Evolutionary conservation across 1,140 invertebrate genomes (phyloP), one percentile per base, ranked within the genome.

Genomic region (Elysia chlorotica): DNA sequence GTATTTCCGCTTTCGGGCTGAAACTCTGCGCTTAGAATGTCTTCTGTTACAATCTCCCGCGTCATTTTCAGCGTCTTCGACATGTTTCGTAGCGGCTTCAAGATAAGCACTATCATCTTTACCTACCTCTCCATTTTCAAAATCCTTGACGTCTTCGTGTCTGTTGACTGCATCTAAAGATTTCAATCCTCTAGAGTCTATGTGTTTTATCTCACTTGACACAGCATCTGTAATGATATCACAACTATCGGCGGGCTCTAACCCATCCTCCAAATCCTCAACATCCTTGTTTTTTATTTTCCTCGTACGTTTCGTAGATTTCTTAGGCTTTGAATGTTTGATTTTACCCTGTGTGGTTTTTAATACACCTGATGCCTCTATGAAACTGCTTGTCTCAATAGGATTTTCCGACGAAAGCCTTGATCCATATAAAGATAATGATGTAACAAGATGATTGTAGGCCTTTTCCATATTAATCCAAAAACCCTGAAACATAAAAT

Each of bases 391-490:
- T 19, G 30, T 56, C 53, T 56, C 37, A 57, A 36, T 31, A 25
- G 23, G 23, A 14, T 31, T 61, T 30, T 66, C 33, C 23, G 25
- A 21, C 53, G 23, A 0, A 10, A 56, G n/a, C n/a, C 53, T 28
- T 62, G 65, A 23, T 25, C 75, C 72, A 56, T 77, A 67, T 23
- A 71, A 17, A 23, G 37, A 53, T 28, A 77, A n/a, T 0, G 72
- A n/a, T 2, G 73, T 77, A 4, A 65, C 72, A 2, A 77, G 38
- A 21, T 74, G 54, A 17, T 28, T 77, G 69, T 71, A 71, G 5
- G 69, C 69, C 30, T 74, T 62, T 56, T 74, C 75, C 63, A 77
- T 74, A 19, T 67, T 21, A 10, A 68, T 1, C 75, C 75, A 77
- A 1, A 77, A 35, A 2, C 75, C 75, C 63, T 77, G 61, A 1